phyloP scores from a whole-genome alignment of 2,888 invertebrate genomes.

The Philereme transversata region DNA sequence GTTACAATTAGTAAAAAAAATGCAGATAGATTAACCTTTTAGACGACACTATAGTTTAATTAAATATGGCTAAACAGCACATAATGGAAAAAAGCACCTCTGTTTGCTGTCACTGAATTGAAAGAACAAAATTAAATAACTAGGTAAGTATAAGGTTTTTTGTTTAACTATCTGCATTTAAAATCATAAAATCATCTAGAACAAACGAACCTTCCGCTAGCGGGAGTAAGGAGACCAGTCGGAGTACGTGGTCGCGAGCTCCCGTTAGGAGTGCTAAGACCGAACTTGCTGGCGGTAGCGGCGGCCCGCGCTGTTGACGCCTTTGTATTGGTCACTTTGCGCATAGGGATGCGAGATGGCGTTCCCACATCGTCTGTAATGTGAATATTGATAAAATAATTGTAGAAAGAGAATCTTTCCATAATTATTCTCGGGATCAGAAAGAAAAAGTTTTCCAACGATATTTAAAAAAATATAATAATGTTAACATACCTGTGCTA shows the following conservation, averaged over 20 bases:
- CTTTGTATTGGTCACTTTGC: conserved; percentile 86
- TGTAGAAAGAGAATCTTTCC: neutral
- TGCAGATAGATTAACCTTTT: conserved; percentile 11
- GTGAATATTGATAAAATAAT: conserved; percentile 7
- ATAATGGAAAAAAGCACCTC: neutral
- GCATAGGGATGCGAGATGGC: conserved; percentile 92
- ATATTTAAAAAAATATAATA: neutral
- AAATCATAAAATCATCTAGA: neutral
- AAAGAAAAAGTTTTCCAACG: neutral
- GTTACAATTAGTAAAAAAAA: conserved; percentile 1
- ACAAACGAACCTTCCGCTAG: conserved; percentile 87
- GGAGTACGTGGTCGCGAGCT: conserved; percentile 89
- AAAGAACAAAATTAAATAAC: neutral
- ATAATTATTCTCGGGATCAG: neutral
- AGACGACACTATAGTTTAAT: neutral
- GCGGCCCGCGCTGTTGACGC: conserved; percentile 83
- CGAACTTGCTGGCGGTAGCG: conserved; percentile 84
- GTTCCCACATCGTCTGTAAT: conserved; percentile 87
- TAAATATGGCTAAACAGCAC: neutral
- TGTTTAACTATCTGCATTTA: conserved; percentile 22
- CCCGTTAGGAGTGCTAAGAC: conserved; percentile 84
- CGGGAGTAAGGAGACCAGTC: conserved; percentile 90
- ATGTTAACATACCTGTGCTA: conserved; percentile 87
- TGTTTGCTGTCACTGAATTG: neutral
- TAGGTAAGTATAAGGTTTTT: neutral